These are phyloP conservation scores for Ophonus ardosiacus DNA, from an alignment of 2,888 invertebrate species.

Conservation along the genomic window DNA sequence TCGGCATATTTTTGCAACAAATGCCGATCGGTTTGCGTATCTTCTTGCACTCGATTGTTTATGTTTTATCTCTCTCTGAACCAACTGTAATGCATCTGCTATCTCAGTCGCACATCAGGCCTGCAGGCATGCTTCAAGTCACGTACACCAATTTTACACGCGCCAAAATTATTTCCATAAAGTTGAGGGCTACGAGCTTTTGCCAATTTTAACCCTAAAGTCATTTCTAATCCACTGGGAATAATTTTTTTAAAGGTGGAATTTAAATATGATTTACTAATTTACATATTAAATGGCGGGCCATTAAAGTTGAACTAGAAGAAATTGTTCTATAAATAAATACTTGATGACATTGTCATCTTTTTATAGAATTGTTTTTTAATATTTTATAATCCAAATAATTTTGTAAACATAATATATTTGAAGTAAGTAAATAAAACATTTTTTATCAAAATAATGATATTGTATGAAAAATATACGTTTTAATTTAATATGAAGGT, in stretches of 20 bases:
- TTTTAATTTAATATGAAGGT: conserved; percentile 17
- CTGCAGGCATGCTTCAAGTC: conserved; percentile 73
- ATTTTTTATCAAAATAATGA: conserved; percentile 3
- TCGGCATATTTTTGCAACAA: not conserved
- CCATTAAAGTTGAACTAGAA: not conserved
- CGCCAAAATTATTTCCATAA: conserved; percentile 53
- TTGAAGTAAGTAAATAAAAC: not conserved
- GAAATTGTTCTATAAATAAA: conserved; percentile 1
- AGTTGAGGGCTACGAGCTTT: not conserved
- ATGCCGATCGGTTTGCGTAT: conserved; percentile 6
- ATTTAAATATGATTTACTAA: not conserved
- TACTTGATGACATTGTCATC: not conserved
- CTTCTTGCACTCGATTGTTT: conserved; percentile 50
- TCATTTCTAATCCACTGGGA: not conserved
- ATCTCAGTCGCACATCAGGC: conserved; percentile 20
- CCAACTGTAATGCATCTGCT: not conserved
- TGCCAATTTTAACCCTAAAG: not conserved
- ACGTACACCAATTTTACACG: conserved; percentile 73
- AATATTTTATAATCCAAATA: not conserved
- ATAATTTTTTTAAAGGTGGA: not conserved
- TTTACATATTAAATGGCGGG: not conserved
- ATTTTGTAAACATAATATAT: not conserved
- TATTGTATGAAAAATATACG: conserved; percentile 1
- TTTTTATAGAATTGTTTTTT: not conserved
- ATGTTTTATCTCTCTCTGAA: conserved; percentile 54